Evolutionary conservation across 2,888 invertebrate species (phyloP), one percentile per base, ranked within the genome.

Genomic region (Tenthredo notha): DNA sequence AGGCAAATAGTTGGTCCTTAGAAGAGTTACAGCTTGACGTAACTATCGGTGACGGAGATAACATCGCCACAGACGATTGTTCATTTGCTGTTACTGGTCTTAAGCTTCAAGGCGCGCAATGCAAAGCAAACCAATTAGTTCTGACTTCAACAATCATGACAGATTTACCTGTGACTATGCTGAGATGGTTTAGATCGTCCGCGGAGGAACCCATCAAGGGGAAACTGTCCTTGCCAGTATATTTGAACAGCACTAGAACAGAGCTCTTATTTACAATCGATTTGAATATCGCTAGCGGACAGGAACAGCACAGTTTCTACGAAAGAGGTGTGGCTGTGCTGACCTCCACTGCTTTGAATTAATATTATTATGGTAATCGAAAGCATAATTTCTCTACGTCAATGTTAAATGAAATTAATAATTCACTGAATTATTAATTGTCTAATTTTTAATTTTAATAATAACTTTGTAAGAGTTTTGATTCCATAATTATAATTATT

Each of bases 271-370:
- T 99, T 94, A 99, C 99, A 0, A 97, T 99, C 85, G 98, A 99
- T 90, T 96, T 99, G 93, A 97, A 98, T 90, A 97, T 98, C 84
- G 98, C 98, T 78, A 96, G 98, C 77, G 97, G 97, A 58, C 98
- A 98, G 92, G 98, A 98, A 92, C 97, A 97, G 84, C 98, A 98
- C 93, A 98, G 98, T 93, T 99, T 99, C 95, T 99, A 99, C 94
- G 99, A 99, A 94, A 95, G 99, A 84, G 99, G 99, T 88, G 99
- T 99, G 37, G 99, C 99, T 78, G 95, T 99, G 72, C 96, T 99
- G 91, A 98, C 98, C 33, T 99, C 99, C 70, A 98, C 98, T 65
- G 96, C 97, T 87, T 96, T 98, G 89, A 98, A 98, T 94, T 97
- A 95, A 95, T 80, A 29, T 29, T 3, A 33, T 50, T 54, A 15